Conservation (phyloP, 2,113 vertebrate species). For the Nothocercus nigrocapillus region DNA sequence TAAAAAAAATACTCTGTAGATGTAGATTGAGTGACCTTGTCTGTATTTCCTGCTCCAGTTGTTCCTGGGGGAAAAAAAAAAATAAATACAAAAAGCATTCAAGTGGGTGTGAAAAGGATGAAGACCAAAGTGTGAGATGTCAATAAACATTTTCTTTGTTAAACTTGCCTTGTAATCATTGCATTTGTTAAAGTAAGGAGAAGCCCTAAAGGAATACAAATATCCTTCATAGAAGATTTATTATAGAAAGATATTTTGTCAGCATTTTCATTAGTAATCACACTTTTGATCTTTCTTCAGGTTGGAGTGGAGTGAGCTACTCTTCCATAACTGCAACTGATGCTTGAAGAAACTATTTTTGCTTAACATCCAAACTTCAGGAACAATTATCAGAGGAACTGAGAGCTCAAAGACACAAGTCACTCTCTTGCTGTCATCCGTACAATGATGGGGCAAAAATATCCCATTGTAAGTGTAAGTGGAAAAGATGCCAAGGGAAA, state of each 20-base stretch:
- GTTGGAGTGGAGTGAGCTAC: neutral
- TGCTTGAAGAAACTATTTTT: neutral
- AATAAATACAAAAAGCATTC: neutral
- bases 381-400: neutral
- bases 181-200: neutral
- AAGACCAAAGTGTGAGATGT: neutral
- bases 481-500: conserved; percentile 15
- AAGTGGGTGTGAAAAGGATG: neutral
- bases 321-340: neutral
- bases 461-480: neutral
- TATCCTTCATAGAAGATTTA: conserved; percentile 18
- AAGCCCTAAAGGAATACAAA: neutral
- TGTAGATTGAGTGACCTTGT: neutral
- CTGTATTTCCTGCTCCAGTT: neutral
- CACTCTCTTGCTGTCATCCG: neutral
- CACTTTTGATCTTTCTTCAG: neutral
- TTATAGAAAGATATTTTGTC: neutral
- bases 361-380: neutral
- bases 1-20: neutral
- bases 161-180: neutral
- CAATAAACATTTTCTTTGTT: conserved; percentile 19
- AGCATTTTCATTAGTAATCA: neutral
- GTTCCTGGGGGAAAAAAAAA: neutral
- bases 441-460: conserved; percentile 13
- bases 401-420: neutral